Percentiles rank a stretch among this genome's conserved stretches.
These are phyloP conservation scores for Phymorhynchus buccinoides DNA, from an alignment of 1,140 invertebrate genomes.

Conservation along the genomic window DNA sequence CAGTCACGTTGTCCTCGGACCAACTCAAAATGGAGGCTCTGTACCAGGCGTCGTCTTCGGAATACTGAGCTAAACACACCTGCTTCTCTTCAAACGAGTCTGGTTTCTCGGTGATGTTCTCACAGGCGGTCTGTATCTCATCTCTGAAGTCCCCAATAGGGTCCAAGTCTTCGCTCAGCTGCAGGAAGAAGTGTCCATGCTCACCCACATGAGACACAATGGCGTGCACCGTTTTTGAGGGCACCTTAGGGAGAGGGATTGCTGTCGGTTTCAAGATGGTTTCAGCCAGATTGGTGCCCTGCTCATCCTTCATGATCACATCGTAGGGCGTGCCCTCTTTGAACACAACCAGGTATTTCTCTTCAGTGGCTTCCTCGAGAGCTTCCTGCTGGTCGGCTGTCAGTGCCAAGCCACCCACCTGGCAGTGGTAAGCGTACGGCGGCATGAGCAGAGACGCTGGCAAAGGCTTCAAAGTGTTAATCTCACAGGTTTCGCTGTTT, in stretches of 20 bases:
- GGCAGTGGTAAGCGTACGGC: constrained; percentile 44
- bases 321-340: constrained; percentile 29
- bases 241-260: constrained; percentile 31
- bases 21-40: constrained; percentile 83
- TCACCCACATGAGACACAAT: constrained; percentile 59
- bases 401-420: constrained; percentile 37
- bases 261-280: constrained; percentile 10
- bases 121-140: constrained; percentile 30
- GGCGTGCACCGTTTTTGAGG: constrained; percentile 43
- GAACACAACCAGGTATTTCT: constrained; percentile 57
- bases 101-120: constrained; percentile 24
- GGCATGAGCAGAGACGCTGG: constrained; percentile 36
- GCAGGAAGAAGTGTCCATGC: constrained; percentile 74
- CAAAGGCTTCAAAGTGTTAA: constrained; percentile 41
- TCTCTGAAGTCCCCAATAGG: constrained; percentile 42
- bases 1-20: constrained; percentile 77
- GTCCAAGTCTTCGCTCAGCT: constrained; percentile 63
- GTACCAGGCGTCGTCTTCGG: constrained; percentile 85
- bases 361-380: constrained; percentile 47
- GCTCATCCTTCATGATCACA: constrained; percentile 44
- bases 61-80: constrained; percentile 82
- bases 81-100: constrained; percentile 70
- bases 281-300: constrained; percentile 33
- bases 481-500: constrained; percentile 64
- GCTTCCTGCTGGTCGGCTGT: constrained; percentile 42